Evolutionary conservation across 1,140 invertebrate genomes (phyloP), one percentile per base, ranked within the genome.

Genomic region (Aphelinus certus): DNA sequence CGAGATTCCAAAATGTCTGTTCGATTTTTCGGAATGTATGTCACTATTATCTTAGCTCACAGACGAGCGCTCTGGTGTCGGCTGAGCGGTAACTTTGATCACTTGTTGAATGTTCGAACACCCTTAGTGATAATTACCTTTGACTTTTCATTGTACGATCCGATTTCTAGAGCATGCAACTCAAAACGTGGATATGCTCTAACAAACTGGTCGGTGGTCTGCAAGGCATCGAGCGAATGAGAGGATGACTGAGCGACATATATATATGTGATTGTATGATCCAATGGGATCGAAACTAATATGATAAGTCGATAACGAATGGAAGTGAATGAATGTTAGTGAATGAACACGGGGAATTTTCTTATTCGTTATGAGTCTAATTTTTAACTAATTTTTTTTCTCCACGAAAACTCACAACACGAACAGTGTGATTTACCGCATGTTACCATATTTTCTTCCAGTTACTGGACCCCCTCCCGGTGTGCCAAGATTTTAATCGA

Each of bases 391-490:
- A 77, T 65, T 73, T 76, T 71, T 68, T 79, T 77, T 75, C 76
- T 48, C 57, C 2, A 66, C 7, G 0, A 46, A 60, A 61, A 61
- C 1, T 0, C 9, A 1, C 3, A 61, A 2, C 42, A 43, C 3
- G 4, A 3, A 26, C 47, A 42, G 58, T 26, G 10, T 62, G 9
- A 81, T 81, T 74, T 81, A 81, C 79, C 83, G 79, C 81, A 79
- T 79, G 74, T 76, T 79, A 83, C 79, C 79, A 83, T 84, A 85
- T 88, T 87, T 90, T 88, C 89, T 95, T 95, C 88, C 93, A 98
- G 96, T 97, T 97, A 95, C 96, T 97, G 96, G 96, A 96, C 96
- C 98, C 95, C 95, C 96, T 97, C 95, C 96, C 94, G 95, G 96
- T 97, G 94, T 98, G 95, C 96, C 96, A 94, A 95, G 96, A 97